Conservation (phyloP, 1,140 invertebrate genomes). For the Drosophila sucinea region DNA sequence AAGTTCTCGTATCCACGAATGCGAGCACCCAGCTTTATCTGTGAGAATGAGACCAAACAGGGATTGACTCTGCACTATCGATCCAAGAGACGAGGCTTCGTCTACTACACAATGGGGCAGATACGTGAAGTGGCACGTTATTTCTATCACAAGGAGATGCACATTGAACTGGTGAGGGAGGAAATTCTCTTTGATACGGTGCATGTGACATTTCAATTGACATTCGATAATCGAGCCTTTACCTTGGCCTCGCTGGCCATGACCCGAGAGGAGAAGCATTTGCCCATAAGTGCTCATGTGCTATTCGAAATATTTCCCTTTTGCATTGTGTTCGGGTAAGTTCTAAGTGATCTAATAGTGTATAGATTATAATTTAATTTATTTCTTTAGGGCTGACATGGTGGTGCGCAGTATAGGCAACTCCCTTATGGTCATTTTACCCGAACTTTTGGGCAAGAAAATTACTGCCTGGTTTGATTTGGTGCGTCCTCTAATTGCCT, state of each 20-base stretch:
- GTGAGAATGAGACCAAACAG: slow-evolving; percentile 95
- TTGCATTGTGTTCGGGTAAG: slow-evolving; percentile 96
- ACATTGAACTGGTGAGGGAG: slow-evolving; percentile 94
- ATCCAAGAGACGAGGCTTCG: slow-evolving; percentile 95
- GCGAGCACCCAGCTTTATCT: slow-evolving; percentile 96
- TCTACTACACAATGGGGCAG: slow-evolving; percentile 98
- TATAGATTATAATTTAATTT: background rate
- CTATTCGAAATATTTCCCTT: slow-evolving; percentile 99
- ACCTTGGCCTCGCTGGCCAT: slow-evolving; percentile 91
- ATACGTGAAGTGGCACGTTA: slow-evolving; percentile 95
- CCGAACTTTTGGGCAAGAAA: slow-evolving; percentile 92
- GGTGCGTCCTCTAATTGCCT: slow-evolving; percentile 94
- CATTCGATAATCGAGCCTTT: slow-evolving; percentile 96
- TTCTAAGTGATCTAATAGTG: slow-evolving; percentile 1
- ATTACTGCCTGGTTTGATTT: slow-evolving; percentile 96
- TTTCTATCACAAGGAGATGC: slow-evolving; percentile 96
- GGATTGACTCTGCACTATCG: slow-evolving; percentile 97
- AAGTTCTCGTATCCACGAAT: slow-evolving; percentile 98
- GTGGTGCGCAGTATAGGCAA: slow-evolving; percentile 94
- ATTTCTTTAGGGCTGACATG: slow-evolving; percentile 90
- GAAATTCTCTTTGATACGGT: slow-evolving; percentile 94
- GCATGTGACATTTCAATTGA: slow-evolving; percentile 96
- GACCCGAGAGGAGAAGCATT: slow-evolving; percentile 92
- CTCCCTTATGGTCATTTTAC: slow-evolving; percentile 95
- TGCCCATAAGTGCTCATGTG: slow-evolving; percentile 93